These are phyloP conservation scores for Phalanger gymnotis DNA, from an alignment of 2,797 vertebrate genomes.

Conservation along the genomic window DNA sequence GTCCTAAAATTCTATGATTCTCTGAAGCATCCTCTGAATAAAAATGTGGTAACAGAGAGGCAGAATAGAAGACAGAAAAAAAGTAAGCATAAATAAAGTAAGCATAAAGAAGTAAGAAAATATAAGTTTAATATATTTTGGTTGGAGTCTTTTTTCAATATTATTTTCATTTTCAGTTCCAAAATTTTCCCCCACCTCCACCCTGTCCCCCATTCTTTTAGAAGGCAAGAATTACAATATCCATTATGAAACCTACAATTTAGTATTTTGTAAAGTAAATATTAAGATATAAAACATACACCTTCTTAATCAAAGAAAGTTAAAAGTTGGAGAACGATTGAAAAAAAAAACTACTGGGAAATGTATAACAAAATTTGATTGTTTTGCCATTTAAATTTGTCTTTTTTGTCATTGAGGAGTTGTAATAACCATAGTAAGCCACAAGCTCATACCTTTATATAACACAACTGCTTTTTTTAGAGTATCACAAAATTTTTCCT, in stretches of 20 bases:
- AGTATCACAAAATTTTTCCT: background rate
- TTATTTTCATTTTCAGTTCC: background rate
- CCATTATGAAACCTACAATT: background rate
- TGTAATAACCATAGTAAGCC: background rate
- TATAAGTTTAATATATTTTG: background rate
- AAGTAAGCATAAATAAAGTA: background rate
- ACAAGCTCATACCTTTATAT: background rate
- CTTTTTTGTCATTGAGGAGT: background rate
- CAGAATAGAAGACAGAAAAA: background rate
- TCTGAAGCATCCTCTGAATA: constrained; percentile 16
- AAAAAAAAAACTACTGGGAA: constrained; percentile 4
- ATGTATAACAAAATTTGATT: background rate
- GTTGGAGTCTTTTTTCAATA: background rate
- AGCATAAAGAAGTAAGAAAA: background rate
- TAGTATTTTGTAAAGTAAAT: background rate
- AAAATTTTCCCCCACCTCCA: background rate
- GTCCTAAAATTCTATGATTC: constrained; percentile 22
- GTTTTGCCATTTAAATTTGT: background rate
- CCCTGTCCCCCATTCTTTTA: background rate
- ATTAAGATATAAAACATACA: background rate
- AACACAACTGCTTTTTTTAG: background rate
- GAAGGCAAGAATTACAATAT: background rate
- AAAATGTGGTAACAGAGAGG: background rate
- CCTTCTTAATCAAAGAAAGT: background rate
- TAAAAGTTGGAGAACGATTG: background rate